These are phyloP conservation scores for Anabas testudineus DNA, from an alignment of 2,797 vertebrate species.

Conservation along the genomic window DNA sequence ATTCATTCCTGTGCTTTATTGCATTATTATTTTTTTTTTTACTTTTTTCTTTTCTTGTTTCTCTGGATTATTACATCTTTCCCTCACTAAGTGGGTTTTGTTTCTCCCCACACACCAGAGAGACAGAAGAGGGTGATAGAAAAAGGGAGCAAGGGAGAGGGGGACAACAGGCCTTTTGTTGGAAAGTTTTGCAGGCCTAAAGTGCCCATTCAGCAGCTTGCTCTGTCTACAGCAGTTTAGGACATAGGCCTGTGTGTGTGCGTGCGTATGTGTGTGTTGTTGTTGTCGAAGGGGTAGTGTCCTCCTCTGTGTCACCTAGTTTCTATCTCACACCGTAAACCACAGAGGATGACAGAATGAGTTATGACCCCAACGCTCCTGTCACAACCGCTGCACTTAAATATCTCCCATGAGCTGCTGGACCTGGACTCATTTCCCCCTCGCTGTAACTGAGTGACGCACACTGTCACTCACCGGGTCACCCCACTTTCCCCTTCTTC, in stretches of 20 bases:
- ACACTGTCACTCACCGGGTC: slow-evolving; percentile 52
- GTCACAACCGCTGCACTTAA: slow-evolving; percentile 69
- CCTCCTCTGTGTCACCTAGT: slow-evolving; percentile 70
- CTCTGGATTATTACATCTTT: slow-evolving; percentile 33
- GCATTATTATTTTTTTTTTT: background rate
- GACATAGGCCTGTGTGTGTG: slow-evolving; percentile 62
- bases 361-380: slow-evolving; percentile 72
- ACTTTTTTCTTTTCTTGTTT: slow-evolving; percentile 4
- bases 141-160: slow-evolving; percentile 71
- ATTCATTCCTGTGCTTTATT: slow-evolving; percentile 13
- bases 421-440: slow-evolving; percentile 34
- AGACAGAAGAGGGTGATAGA: slow-evolving; percentile 70
- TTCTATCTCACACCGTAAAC: slow-evolving; percentile 77
- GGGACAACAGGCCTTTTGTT: slow-evolving; percentile 93
- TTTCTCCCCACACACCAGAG: slow-evolving; percentile 52
- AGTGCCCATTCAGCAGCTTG: slow-evolving; percentile 86
- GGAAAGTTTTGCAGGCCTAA: slow-evolving; percentile 78
- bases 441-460: too few relatives aligned
- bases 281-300: slow-evolving; percentile 18
- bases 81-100: slow-evolving; percentile 37
- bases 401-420: slow-evolving; percentile 59
- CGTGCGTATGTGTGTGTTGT: slow-evolving; percentile 1
- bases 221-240: slow-evolving; percentile 77
- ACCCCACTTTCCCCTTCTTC: background rate
- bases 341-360: slow-evolving; percentile 66